These are phyloP conservation scores for Platynereis dumerilii DNA, from an alignment of 2,888 invertebrate genomes.

Conservation along the genomic window DNA sequence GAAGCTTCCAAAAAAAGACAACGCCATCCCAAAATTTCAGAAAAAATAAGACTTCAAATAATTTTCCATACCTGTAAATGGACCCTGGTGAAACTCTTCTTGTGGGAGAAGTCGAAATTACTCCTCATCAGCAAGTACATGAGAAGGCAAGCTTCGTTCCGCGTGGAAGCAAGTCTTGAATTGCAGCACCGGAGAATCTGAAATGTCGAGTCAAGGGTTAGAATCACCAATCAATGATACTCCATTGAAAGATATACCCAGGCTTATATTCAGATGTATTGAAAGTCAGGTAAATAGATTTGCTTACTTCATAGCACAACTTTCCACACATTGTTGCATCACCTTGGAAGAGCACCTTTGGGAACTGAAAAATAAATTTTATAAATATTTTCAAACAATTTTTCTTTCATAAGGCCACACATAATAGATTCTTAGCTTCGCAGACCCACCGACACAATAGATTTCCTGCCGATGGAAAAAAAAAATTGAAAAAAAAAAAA, in stretches of 20 bases:
- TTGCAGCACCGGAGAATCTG: conserved; percentile 79
- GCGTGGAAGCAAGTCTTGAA: conserved; percentile 81
- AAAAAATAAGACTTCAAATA: background rate
- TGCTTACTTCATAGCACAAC: conserved; percentile 60
- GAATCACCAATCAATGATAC: background rate
- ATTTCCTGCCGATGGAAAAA: no score
- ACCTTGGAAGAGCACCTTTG: conserved; percentile 57
- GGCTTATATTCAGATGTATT: no score
- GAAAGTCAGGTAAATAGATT: no score
- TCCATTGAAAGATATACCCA: no score
- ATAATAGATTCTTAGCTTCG: no score
- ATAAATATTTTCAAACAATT: no score
- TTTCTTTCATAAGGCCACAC: no score
- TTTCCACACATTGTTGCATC: conserved; percentile 59
- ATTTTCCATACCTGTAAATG: conserved; percentile 76
- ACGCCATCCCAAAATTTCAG: no score
- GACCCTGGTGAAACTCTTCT: conserved; percentile 82
- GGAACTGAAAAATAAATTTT: conserved; percentile 50
- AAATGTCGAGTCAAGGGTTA: conserved; percentile 12
- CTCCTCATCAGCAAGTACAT: conserved; percentile 91
- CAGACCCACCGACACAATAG: no score
- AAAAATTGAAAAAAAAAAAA: no score
- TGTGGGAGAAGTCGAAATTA: conserved; percentile 86
- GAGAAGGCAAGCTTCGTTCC: conserved; percentile 90
- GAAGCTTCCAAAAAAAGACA: no score